Evolutionary conservation across 2,888 invertebrate genomes (phyloP).

Genomic region (Lymantria monacha): DNA sequence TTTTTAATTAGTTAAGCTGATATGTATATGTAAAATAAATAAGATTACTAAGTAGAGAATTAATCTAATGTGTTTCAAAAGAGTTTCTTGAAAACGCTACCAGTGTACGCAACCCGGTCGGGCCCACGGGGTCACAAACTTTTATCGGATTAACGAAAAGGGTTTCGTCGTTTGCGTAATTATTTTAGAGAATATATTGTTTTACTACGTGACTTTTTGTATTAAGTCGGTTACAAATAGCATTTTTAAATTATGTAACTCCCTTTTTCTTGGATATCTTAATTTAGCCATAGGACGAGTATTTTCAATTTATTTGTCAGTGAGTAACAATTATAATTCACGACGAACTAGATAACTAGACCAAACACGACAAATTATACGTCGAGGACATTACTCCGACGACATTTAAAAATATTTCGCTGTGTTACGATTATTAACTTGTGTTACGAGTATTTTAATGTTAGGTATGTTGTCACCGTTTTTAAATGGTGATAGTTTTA

Average conservation of each 20-base stretch:
- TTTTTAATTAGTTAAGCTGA: too few relatives aligned
- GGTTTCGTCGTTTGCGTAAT: constrained; percentile 47
- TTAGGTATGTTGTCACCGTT: too few relatives aligned
- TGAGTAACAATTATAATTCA: too few relatives aligned
- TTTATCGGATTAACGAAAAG: constrained; percentile 57
- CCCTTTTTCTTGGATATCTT: constrained; percentile 20
- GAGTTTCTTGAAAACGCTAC: constrained; percentile 3
- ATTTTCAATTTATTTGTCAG: not conserved
- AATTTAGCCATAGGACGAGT: constrained; percentile 6
- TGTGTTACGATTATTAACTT: too few relatives aligned
- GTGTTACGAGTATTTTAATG: too few relatives aligned
- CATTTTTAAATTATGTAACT: constrained; percentile 27
- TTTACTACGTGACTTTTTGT: constrained; percentile 37
- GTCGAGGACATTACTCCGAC: too few relatives aligned
- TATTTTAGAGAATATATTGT: constrained; percentile 44
- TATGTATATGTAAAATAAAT: not conserved
- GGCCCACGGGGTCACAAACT: constrained; percentile 41
- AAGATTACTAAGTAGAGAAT: not conserved
- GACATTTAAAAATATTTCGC: too few relatives aligned
- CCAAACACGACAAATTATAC: too few relatives aligned
- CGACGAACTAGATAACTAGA: too few relatives aligned
- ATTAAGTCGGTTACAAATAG: constrained; percentile 30
- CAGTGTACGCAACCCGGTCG: constrained; percentile 29
- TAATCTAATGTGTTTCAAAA: not conserved
- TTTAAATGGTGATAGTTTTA: too few relatives aligned